phyloP scores from a whole-genome alignment of 2,113 vertebrate species.

The Engystomops pustulosus region DNA sequence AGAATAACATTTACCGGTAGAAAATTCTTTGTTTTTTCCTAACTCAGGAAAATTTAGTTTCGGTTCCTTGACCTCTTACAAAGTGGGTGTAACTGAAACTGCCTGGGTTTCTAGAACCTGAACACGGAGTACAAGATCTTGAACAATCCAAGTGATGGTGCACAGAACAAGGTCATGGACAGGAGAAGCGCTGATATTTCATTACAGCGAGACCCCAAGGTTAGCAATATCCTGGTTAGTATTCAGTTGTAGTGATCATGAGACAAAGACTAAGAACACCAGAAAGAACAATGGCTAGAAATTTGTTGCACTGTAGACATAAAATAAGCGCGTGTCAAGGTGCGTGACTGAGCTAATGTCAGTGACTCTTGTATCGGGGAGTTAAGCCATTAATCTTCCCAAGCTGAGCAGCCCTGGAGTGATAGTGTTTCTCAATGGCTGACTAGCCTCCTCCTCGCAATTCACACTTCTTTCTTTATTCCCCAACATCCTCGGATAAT shows the following conservation, averaged over 20 bases:
- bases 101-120: too few relatives aligned
- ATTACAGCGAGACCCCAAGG: not conserved
- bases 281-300: not conserved
- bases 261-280: not conserved
- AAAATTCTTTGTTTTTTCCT: too few relatives aligned
- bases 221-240: not conserved
- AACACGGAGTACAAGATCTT: too few relatives aligned
- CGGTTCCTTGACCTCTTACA: too few relatives aligned
- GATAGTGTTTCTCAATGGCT: not conserved
- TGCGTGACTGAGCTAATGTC: not conserved
- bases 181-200: not conserved
- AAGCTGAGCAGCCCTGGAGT: not conserved
- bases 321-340: not conserved
- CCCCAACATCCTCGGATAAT: not conserved
- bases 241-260: not conserved
- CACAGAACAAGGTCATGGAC: not conserved
- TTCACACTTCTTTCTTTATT: constrained; percentile 5
- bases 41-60: too few relatives aligned
- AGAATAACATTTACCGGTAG: too few relatives aligned
- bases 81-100: too few relatives aligned
- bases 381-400: too few relatives aligned
- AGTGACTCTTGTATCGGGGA: not conserved
- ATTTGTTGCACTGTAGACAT: not conserved
- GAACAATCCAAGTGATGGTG: too few relatives aligned
- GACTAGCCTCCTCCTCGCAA: not conserved